These are phyloP conservation scores for Prostheceraeus crozeri DNA, from an alignment of 2,888 invertebrate genomes.

Conservation along the genomic window DNA sequence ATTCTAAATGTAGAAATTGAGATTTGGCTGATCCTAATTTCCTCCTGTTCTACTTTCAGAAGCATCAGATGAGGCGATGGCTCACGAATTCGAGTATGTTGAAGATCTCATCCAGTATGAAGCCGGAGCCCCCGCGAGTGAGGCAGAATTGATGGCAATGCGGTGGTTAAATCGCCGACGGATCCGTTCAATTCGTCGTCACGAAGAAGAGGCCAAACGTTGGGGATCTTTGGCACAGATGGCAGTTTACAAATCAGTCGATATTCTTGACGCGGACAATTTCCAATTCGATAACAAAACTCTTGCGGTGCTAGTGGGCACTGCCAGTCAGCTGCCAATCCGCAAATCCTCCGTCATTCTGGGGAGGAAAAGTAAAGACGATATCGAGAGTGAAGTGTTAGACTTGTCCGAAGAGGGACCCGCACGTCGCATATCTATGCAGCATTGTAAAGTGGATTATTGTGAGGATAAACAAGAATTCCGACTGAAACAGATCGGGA, in stretches of 20 bases:
- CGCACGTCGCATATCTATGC: slow-evolving; percentile 69
- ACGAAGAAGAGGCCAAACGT: neutral
- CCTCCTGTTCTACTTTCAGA: too few species aligned
- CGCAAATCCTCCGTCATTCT: slow-evolving; percentile 65
- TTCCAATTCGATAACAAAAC: neutral
- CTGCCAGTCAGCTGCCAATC: neutral
- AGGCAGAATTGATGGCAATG: neutral
- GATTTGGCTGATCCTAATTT: too few species aligned
- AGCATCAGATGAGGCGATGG: neutral
- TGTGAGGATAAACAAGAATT: slow-evolving; percentile 89
- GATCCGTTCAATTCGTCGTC: neutral
- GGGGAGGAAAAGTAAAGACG: slow-evolving; percentile 80
- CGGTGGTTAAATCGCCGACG: neutral
- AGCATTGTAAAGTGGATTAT: slow-evolving; percentile 80
- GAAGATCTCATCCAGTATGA: neutral
- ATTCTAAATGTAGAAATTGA: too few species aligned
- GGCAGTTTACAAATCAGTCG: neutral
- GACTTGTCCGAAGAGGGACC: slow-evolving; percentile 87
- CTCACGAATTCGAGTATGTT: slow-evolving; percentile 1
- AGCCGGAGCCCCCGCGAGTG: neutral
- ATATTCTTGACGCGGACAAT: too few species aligned
- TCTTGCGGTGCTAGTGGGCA: slow-evolving; percentile 1
- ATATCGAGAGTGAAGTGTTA: too few species aligned
- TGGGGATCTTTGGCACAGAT: neutral
- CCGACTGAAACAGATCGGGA: slow-evolving; percentile 85